phyloP scores from a whole-genome alignment of 2,113 vertebrate species.

The Tachuris rubrigastra region DNA sequence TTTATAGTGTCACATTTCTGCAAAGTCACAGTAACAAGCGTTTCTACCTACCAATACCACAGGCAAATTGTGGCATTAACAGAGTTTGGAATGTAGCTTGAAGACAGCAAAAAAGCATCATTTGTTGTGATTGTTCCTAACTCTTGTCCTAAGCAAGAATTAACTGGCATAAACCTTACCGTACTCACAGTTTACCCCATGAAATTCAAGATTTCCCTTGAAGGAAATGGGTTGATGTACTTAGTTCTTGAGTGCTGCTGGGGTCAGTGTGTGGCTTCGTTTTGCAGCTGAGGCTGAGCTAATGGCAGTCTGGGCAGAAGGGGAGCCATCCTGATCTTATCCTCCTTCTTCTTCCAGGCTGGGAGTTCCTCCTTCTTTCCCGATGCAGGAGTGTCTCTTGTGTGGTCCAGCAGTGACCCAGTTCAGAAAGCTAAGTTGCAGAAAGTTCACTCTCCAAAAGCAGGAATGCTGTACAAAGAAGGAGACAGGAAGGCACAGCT shows the following conservation, averaged over 20 bases:
- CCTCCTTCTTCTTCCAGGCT: slow-evolving; percentile 67
- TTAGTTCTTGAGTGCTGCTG: not conserved
- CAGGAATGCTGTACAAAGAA: slow-evolving; percentile 33
- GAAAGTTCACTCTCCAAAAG: slow-evolving; percentile 9
- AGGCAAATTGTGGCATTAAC: not conserved
- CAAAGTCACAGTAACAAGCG: not conserved
- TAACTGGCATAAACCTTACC: not conserved
- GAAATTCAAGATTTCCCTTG: not conserved
- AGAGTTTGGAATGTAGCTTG: not conserved
- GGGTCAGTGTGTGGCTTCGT: not conserved
- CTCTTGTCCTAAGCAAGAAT: not conserved
- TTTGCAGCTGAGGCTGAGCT: slow-evolving; percentile 8
- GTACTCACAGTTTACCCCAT: not conserved
- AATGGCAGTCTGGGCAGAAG: not conserved
- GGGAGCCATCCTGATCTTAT: slow-evolving; percentile 35
- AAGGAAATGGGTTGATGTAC: not conserved
- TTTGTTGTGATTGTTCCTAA: not conserved
- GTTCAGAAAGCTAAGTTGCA: slow-evolving; percentile 51
- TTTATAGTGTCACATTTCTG: not conserved
- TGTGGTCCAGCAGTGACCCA: slow-evolving; percentile 20
- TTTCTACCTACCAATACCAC: not conserved
- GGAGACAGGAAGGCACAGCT: slow-evolving; percentile 51
- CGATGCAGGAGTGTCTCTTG: slow-evolving; percentile 38
- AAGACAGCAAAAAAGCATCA: not conserved
- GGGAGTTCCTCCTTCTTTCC: slow-evolving; percentile 26